Conservation (phyloP, 2,888 invertebrate species). For the Pammene fasciana region DNA sequence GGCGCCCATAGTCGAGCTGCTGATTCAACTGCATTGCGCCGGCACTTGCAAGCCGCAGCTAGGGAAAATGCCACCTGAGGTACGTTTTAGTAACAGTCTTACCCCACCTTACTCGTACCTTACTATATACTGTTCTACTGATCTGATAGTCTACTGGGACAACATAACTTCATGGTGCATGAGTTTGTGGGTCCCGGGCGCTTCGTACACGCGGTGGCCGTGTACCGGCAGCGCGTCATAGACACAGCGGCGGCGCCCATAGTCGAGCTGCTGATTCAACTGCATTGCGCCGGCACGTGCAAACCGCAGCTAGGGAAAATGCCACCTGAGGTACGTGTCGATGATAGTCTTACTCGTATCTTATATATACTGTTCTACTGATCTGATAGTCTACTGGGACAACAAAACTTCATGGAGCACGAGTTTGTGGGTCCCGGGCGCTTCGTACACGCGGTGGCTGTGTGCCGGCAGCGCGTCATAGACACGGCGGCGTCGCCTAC, state of each 20-base stretch:
- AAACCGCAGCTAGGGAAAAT: constrained; percentile 62
- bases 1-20: constrained; percentile 72
- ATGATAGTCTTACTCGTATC: no score
- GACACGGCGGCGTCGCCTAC: constrained; percentile 82
- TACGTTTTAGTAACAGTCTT: no score
- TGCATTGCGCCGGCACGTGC: constrained; percentile 79
- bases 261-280: constrained; percentile 74
- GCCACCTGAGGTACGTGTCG: constrained; percentile 65
- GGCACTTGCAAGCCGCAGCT: constrained; percentile 70
- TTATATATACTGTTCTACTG: no score
- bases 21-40: constrained; percentile 80
- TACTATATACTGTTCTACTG: no score
- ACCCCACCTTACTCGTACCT: no score
- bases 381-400: constrained; percentile 88
- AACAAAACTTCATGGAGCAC: constrained; percentile 92
- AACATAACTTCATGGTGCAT: constrained; percentile 92
- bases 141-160: constrained; percentile 88
- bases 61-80: constrained; percentile 76
- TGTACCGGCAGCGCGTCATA: constrained; percentile 70
- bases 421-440: constrained; percentile 89
- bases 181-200: constrained; percentile 89
- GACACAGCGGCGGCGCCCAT: constrained; percentile 59
- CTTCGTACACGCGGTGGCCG: constrained; percentile 86
- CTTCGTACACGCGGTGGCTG: constrained; percentile 86
- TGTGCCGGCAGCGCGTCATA: constrained; percentile 84